Base-by-base conservation (phyloP, 1,140 invertebrate species). In the Temnothorax curvispinosus region DNA sequence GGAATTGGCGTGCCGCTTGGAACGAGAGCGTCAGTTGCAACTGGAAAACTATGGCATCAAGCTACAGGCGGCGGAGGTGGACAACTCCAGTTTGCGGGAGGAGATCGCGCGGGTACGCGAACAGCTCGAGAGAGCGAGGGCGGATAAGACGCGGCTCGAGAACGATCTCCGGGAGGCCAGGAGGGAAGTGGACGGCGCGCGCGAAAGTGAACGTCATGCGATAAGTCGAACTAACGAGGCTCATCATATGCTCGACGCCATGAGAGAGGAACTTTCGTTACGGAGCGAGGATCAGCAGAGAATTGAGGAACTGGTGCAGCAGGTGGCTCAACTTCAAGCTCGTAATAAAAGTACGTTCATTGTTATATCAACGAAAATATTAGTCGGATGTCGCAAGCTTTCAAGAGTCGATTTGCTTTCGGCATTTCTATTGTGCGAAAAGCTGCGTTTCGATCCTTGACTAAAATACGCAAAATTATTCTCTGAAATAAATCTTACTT, bases 1-100 rank as follows among this genome's bases (percentile, higher is more conserved):
- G 82, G 98, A 99, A 91, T 96, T 98, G 62, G 96, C 98, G 75
- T 95, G 97, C 18, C 96, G 98, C 56, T 95, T 98, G 8, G 98
- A 99, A 92, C 95, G 98, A 58, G 98, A 99, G 94, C 97, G 98
- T 82, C 97, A 98, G 89, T 96, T 98, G 58, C 98, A 99, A 94
- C 95, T 98, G 77, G 98, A 99, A 93, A 98, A 98, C 91, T 97
- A 97, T 91, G 97, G 97, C 85, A 98, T 98, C 91, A 97, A 98
- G 91, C 96, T 99, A 35, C 97, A 97, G 87, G 96, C 96, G 50
- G 96, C 97, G 15, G 98, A 99, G 94, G 94, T 97, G 21, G 98
- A 99, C 92, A 97, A 97, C 65, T 96, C 97, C 8, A 96, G 96
- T 87, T 94, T 98, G 74, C 97, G 97, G 91, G 97, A 98, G 88